Base-by-base conservation (phyloP, 2,797 vertebrate genomes). In the Pipistrellus pygmaeus region DNA sequence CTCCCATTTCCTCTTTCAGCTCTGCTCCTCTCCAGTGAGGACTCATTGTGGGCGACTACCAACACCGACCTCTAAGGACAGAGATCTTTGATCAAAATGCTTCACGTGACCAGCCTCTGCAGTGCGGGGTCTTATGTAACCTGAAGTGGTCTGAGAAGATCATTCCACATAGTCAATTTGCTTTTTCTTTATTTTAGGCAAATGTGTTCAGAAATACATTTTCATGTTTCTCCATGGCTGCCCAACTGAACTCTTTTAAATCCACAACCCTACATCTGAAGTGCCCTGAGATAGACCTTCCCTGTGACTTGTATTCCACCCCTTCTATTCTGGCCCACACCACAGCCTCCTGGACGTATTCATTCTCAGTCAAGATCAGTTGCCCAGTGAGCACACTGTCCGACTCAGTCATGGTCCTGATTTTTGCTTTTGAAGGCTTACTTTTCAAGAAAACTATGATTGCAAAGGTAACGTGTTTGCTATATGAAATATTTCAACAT, bases 381-480 rank as follows among this genome's bases (percentile, higher is more conserved):
- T 57, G 14, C 25, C 91, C 32, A 35, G 23, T 9, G 77, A 92
- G 25, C 60, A 13, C 9, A 46, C 10, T 5, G 11, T 71, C 44
- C 25, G 35, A 75, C 55, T 66, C 35, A 77, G 41, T 82, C 35
- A 18, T 5, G 51, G 46, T 68, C 18, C 72, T 14, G 48, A 55
- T n/a, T 93, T 92, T 27, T 92, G 51, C 23, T 76, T 84, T 84
- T 23, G 44, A 87, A 88, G 87, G 17, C 21, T 53, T 51, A 51
- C 27, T 88, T 85, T 78, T 78, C 17, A 83, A 94, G 82, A 90
- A 73, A 88, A 76, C 82, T 62, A 75, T 23, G 87, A 57, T 57
- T 71, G 35, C 11, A 81, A 69, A 85, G 85, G 38, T 51, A 77
- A 60, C n/a, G 3, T 51, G 12, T 69, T 93, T 57, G 15, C 25